Conservation (phyloP, 2,888 invertebrate genomes). For the Drosophila kokeensis region DNA sequence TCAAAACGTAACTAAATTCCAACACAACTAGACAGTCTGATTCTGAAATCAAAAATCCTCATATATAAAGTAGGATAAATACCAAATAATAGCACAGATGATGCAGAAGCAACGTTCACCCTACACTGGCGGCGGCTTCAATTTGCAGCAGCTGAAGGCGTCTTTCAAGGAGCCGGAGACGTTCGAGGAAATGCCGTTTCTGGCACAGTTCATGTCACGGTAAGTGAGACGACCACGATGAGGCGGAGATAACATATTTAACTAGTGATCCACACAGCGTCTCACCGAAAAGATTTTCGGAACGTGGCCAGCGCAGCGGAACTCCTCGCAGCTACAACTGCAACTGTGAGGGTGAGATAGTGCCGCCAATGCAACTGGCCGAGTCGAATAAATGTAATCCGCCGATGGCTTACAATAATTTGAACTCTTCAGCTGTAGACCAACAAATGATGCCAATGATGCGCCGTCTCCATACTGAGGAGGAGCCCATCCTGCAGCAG, state of each 20-base stretch:
- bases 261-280: neutral
- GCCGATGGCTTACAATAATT: no score
- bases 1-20: constrained; percentile 45
- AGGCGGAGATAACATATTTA: neutral
- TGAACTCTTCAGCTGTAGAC: neutral
- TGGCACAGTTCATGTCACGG: constrained; percentile 27
- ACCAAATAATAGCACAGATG: neutral
- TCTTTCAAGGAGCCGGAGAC: constrained; percentile 14
- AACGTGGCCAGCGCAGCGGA: constrained; percentile 28
- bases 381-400: neutral
- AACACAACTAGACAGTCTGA: constrained; percentile 37
- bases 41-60: constrained; percentile 19
- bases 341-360: constrained; percentile 72
- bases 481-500: neutral
- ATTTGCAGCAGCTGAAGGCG: constrained; percentile 36
- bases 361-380: neutral
- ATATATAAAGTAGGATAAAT: neutral
- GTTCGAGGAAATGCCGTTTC: constrained; percentile 47
- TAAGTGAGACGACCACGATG: constrained; percentile 1
- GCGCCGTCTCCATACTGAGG: neutral
- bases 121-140: constrained; percentile 48
- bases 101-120: constrained; percentile 70
- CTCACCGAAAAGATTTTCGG: neutral
- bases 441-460: neutral
- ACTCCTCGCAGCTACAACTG: constrained; percentile 54